phyloP scores from a whole-genome alignment of 2,113 vertebrate species.

The Monopterus albus region DNA sequence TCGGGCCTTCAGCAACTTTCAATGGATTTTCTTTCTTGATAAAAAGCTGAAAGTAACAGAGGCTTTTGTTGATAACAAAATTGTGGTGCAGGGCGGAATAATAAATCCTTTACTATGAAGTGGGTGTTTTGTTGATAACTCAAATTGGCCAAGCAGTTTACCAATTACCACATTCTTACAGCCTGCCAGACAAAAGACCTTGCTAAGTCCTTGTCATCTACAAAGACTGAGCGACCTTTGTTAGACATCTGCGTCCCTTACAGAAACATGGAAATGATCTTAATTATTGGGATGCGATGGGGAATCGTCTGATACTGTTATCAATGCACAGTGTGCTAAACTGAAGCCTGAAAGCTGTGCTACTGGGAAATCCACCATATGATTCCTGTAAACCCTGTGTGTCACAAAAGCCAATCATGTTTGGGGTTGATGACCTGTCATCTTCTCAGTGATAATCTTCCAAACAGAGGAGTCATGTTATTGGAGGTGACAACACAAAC shows the following conservation, averaged over 20 bases:
- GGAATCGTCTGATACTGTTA: conserved; percentile 24
- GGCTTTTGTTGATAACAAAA: conserved; percentile 73
- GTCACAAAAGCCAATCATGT: conserved; percentile 9
- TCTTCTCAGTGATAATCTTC: conserved; percentile 19
- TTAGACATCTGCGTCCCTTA: conserved; percentile 15
- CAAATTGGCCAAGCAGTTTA: conserved; percentile 67
- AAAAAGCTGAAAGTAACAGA: conserved; percentile 66
- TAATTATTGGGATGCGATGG: conserved; percentile 30
- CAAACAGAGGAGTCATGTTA: conserved; percentile 11
- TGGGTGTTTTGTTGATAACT: conserved; percentile 69
- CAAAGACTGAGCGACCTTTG: conserved; percentile 29
- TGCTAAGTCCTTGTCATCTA: too few relatives aligned
- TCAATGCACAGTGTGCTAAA: background rate
- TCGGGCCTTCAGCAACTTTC: conserved; percentile 75
- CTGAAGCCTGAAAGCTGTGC: conserved; percentile 9
- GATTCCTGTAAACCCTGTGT: conserved; percentile 13
- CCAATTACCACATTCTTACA: conserved; percentile 55
- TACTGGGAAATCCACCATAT: background rate
- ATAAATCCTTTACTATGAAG: conserved; percentile 71
- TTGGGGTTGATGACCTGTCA: conserved; percentile 20
- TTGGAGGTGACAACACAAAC: conserved; percentile 10
- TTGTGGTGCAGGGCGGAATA: conserved; percentile 54
- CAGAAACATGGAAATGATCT: conserved; percentile 38
- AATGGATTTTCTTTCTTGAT: conserved; percentile 73
- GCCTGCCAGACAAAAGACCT: conserved; percentile 37